Percentiles rank a stretch among this genome's conserved stretches.
These are phyloP conservation scores for Aptenodytes patagonicus DNA, from an alignment of 2,113 vertebrate genomes.

Conservation along the genomic window DNA sequence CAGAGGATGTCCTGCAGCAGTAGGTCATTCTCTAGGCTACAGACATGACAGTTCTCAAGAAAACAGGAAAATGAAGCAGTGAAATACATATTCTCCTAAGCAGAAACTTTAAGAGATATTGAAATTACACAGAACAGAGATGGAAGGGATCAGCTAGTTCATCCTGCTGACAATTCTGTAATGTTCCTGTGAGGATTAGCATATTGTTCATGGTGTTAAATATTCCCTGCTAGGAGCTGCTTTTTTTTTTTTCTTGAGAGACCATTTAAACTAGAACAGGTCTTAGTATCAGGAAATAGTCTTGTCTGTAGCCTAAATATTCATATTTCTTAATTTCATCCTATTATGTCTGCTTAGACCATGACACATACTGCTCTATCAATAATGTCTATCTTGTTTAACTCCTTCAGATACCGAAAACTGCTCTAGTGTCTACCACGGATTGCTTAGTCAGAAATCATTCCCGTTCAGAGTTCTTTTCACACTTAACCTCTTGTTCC, in stretches of 20 bases:
- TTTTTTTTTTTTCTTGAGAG: neutral
- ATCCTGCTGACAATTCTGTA: slow-evolving; percentile 49
- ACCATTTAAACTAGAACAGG: slow-evolving; percentile 27
- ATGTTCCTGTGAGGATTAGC: slow-evolving; percentile 47
- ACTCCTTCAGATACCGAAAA: neutral
- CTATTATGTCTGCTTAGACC: slow-evolving; percentile 17
- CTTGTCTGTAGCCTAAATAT: slow-evolving; percentile 31
- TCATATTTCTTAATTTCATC: slow-evolving; percentile 34
- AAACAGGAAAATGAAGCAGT: neutral
- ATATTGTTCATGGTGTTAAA: slow-evolving; percentile 54
- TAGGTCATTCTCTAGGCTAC: neutral
- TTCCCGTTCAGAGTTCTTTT: neutral
- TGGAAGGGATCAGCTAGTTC: slow-evolving; percentile 34
- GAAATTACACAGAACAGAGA: slow-evolving; percentile 6
- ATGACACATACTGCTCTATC: neutral
- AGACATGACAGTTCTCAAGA: neutral
- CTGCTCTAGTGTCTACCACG: neutral
- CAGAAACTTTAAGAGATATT: neutral
- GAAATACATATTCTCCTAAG: neutral
- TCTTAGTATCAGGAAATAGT: neutral
- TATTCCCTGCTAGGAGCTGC: slow-evolving; percentile 1
- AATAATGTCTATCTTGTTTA: neutral
- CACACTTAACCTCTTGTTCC: neutral
- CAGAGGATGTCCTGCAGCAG: neutral
- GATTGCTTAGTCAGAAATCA: neutral